Base-by-base conservation (phyloP, 30 jellyfish, hydroid and myxozoan genomes). In the Turritopsis dohrnii region DNA sequence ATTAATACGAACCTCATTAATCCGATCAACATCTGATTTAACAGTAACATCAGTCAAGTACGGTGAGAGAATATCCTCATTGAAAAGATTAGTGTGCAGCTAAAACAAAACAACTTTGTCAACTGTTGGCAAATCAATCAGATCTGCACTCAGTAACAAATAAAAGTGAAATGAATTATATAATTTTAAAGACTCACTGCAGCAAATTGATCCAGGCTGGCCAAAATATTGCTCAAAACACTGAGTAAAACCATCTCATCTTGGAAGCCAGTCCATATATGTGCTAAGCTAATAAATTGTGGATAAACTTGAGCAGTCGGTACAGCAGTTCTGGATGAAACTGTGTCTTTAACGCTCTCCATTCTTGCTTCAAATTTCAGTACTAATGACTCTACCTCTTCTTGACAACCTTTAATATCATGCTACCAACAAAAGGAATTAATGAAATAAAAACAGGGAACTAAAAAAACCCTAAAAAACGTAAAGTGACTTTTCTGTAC, bases 301-400 rank as follows among this genome's bases (percentile, higher is more conserved):
- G 98, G 98, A 53, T 92, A 92, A 71, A 92, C 98, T 83, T 92
- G 98, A 19, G 98, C 93, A 18, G 98, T 92, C 1, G 98, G 98
- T 8, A 92, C 98, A 65, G 98, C 98, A 5, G 98, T 84, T 75
- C 85, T 84, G 17, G 96, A 92, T 52, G 98, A 87, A 20, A 92
- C 95, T 7, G 98, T 92, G 21, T 87, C 96, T 53, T 82, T 92
- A 52, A 92, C 52, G 30, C 74, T 74, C 20, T 92, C 95, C 95
- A 88, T 92, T 25, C 94, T 69, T 16, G 84, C 75, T 28, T 53
- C 54, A 72, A 80, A 92, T 69, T 87, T 94, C 69, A 84, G 30
- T 74, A 72, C 83, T 79, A 87, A 53, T 17, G 95, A 72, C 41
- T 92, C 95, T 26, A 88, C 88, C 52, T 83, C 89, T 21, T 79